These are phyloP conservation scores for Melitaea cinxia DNA, from an alignment of 1,140 invertebrate genomes.

Conservation along the genomic window DNA sequence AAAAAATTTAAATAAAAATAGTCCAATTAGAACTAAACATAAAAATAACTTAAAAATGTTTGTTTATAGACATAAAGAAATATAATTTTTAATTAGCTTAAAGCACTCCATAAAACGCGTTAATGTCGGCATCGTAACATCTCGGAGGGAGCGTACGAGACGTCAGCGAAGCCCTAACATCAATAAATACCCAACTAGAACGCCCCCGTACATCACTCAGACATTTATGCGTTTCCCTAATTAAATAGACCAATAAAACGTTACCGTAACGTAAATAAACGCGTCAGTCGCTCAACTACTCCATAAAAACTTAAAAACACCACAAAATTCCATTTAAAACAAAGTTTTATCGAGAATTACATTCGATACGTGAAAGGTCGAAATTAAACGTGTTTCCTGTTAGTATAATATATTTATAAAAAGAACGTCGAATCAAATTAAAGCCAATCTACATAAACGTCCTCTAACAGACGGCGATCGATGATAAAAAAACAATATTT, in stretches of 20 bases:
- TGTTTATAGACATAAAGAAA: constrained; percentile 42
- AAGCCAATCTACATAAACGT: background rate
- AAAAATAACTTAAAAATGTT: constrained; percentile 15
- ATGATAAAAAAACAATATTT: constrained; percentile 73
- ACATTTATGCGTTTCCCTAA: constrained; percentile 44
- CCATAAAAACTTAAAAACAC: constrained; percentile 5
- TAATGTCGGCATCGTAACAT: constrained; percentile 33
- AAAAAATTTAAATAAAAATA: background rate
- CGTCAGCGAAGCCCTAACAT: constrained; percentile 45
- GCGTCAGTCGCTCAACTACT: constrained; percentile 16
- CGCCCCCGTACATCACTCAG: constrained; percentile 38
- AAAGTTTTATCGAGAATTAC: background rate
- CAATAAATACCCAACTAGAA: constrained; percentile 46
- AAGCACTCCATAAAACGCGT: constrained; percentile 46
- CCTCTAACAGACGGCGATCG: constrained; percentile 46
- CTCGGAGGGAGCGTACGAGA: constrained; percentile 35
- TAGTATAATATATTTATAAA: background rate
- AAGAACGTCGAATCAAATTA: constrained; percentile 3
- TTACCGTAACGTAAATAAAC: constrained; percentile 57
- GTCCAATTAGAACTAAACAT: background rate
- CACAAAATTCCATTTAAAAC: background rate
- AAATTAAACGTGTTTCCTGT: background rate
- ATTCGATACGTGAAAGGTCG: background rate
- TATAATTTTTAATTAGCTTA: constrained; percentile 46
- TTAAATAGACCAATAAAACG: constrained; percentile 52